phyloP scores from a whole-genome alignment of 2,113 vertebrate genomes.

The Ariopsis seemanni region DNA sequence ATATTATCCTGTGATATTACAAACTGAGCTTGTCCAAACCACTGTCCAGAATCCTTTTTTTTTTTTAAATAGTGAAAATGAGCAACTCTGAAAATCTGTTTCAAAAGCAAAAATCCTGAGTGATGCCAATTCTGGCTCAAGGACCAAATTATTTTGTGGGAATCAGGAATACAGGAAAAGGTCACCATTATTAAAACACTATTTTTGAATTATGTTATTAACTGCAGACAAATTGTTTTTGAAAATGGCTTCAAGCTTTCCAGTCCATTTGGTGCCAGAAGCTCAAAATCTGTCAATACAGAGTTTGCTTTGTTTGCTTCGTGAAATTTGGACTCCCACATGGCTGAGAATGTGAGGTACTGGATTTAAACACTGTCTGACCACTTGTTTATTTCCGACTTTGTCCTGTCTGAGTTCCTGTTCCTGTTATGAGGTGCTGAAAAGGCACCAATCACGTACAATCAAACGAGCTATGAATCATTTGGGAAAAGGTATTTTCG shows the following conservation, averaged over 20 bases:
- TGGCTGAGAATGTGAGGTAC: not conserved
- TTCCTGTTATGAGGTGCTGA: not conserved
- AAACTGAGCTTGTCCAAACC: too few species aligned
- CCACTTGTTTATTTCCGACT: not conserved
- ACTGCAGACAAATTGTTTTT: too few species aligned
- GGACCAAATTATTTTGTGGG: too few species aligned
- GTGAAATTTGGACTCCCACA: not conserved
- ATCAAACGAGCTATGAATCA: not conserved
- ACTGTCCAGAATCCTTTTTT: too few species aligned
- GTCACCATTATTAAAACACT: too few species aligned
- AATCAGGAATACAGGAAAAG: too few species aligned
- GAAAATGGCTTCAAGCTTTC: not conserved
- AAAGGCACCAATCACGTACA: not conserved
- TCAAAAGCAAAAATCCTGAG: too few species aligned
- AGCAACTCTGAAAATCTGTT: too few species aligned
- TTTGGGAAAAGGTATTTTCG: not conserved
- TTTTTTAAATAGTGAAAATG: too few species aligned
- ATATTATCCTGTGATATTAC: not conserved
- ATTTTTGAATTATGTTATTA: too few species aligned
- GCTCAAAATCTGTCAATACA: not conserved
- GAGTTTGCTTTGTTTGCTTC: not conserved
- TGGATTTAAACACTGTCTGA: not conserved
- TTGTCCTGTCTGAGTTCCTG: not conserved
- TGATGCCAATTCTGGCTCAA: too few species aligned
- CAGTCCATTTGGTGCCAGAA: not conserved